Conservation (phyloP, 2,113 vertebrate species). For the Cottus gobio region DNA sequence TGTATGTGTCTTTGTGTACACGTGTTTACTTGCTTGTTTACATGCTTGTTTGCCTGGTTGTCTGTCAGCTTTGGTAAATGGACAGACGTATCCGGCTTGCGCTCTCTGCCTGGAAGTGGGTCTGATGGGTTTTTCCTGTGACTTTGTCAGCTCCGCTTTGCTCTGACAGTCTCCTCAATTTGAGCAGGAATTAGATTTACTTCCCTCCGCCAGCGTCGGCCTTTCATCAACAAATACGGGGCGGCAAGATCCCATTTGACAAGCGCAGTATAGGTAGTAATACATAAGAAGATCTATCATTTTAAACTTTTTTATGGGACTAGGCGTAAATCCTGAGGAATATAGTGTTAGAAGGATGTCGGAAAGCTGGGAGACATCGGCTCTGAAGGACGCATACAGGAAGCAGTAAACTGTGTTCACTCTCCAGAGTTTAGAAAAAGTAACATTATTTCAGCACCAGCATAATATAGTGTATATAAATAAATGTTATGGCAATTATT, state of each 20-base stretch:
- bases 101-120: conserved; percentile 38
- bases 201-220: conserved; percentile 53
- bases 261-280: conserved; percentile 60
- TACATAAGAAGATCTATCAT: conserved; percentile 51
- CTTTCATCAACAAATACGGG: conserved; percentile 64
- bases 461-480: not conserved
- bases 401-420: not conserved
- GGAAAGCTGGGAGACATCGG: conserved; percentile 1
- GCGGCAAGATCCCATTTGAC: conserved; percentile 56
- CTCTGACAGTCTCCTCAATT: conserved; percentile 65
- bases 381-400: conserved; percentile 1
- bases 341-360: conserved; percentile 27
- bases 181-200: conserved; percentile 69
- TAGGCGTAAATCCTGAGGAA: conserved; percentile 46
- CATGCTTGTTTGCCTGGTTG: conserved; percentile 13
- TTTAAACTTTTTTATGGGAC: conserved; percentile 50
- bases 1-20: not conserved
- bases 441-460: not conserved
- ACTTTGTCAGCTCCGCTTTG: conserved; percentile 67
- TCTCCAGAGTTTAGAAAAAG: not conserved
- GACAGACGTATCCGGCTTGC: conserved; percentile 23
- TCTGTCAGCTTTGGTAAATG: conserved; percentile 48
- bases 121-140: conserved; percentile 47
- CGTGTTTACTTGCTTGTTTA: conserved; percentile 7
- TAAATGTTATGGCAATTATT: not conserved